phyloP scores from a whole-genome alignment of 2,888 invertebrate genomes.

The Eristalinus aeneus region DNA sequence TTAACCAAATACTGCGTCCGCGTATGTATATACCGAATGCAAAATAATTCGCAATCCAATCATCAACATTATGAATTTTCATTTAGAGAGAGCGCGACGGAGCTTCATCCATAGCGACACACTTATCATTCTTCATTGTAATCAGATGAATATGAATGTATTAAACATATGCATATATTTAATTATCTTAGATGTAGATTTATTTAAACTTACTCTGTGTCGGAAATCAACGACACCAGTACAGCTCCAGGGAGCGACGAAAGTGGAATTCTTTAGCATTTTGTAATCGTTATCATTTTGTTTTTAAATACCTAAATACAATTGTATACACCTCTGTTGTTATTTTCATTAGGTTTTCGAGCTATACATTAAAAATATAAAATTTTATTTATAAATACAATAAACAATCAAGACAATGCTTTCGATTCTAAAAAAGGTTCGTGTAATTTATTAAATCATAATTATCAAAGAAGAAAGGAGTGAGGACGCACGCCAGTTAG shows the following conservation, averaged over 20 bases:
- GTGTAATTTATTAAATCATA: not conserved
- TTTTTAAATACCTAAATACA: not conserved
- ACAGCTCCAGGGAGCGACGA: not conserved
- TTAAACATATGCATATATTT: slow-evolving; percentile 10
- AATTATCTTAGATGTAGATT: slow-evolving; percentile 10
- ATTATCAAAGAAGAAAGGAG: too few species aligned
- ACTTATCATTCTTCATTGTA: slow-evolving; percentile 7
- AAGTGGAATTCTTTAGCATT: slow-evolving; percentile 11
- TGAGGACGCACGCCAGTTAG: too few species aligned
- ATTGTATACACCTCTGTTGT: slow-evolving; percentile 7
- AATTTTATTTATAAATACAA: slow-evolving; percentile 45
- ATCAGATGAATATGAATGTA: slow-evolving; percentile 7
- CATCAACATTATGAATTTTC: slow-evolving; percentile 24
- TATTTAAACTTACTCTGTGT: slow-evolving; percentile 23
- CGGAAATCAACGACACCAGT: not conserved
- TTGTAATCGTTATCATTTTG: slow-evolving; percentile 22
- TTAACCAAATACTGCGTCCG: slow-evolving; percentile 38
- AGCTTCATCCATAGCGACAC: not conserved
- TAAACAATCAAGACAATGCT: slow-evolving; percentile 48
- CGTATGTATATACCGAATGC: slow-evolving; percentile 24
- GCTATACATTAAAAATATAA: slow-evolving; percentile 33
- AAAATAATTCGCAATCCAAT: slow-evolving; percentile 17
- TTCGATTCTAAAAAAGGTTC: slow-evolving; percentile 18
- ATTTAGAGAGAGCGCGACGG: not conserved
- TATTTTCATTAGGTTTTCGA: slow-evolving; percentile 2